Conservation (phyloP, 2,797 vertebrate genomes). For the Chelonia mydas region DNA sequence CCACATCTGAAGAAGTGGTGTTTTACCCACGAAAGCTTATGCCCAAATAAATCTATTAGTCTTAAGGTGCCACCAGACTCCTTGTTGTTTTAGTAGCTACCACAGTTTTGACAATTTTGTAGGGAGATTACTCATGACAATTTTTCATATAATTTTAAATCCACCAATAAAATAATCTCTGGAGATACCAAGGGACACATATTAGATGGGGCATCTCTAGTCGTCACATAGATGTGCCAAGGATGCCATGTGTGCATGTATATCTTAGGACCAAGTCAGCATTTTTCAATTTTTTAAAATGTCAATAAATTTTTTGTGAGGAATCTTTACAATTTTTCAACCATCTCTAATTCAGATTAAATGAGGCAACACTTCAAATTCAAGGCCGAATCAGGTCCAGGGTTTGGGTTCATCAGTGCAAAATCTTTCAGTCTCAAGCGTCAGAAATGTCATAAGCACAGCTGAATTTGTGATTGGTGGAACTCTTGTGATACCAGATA, state of each 20-base stretch:
- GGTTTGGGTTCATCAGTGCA: not conserved
- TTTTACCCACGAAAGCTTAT: too few relatives aligned
- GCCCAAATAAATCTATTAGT: too few relatives aligned
- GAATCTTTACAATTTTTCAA: not conserved
- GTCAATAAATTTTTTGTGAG: not conserved
- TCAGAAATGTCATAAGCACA: not conserved
- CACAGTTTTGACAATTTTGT: constrained; percentile 27
- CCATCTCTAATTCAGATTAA: not conserved
- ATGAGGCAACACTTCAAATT: not conserved
- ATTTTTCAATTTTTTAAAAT: not conserved
- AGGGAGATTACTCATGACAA: constrained; percentile 29
- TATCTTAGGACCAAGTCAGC: not conserved
- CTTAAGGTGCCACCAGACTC: too few relatives aligned
- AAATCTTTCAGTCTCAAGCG: not conserved
- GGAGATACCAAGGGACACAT: not conserved
- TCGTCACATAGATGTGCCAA: not conserved
- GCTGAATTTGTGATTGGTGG: not conserved
- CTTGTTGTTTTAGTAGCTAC: not conserved
- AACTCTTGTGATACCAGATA: not conserved
- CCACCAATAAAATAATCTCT: constrained; percentile 35
- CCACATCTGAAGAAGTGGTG: not conserved
- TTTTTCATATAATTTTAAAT: constrained; percentile 45
- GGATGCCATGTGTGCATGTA: constrained; percentile 30
- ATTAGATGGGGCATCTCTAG: constrained; percentile 18
- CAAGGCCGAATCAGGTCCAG: not conserved